A percentile compares a stretch with the other conserved stretches of the same genome.
Conservation (phyloP, 2,888 invertebrate genomes). For the Bhutanitis thaidina region DNA sequence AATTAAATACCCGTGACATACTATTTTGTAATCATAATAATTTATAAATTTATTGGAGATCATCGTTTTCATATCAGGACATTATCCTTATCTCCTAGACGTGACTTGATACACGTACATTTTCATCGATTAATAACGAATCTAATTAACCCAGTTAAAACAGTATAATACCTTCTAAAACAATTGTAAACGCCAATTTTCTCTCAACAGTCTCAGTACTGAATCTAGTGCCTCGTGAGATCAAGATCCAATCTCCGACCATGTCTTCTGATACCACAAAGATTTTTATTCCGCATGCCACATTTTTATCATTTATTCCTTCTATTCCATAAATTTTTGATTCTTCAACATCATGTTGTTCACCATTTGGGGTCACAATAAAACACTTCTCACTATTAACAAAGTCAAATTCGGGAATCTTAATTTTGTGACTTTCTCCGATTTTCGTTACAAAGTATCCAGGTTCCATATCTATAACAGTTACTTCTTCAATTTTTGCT, state of each 20-base stretch:
- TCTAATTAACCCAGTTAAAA: conserved; percentile 16
- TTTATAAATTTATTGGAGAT: not conserved
- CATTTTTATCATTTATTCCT: conserved; percentile 28
- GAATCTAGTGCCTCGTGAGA: conserved; percentile 37
- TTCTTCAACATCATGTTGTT: conserved; percentile 26
- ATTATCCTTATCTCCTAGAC: conserved; percentile 46
- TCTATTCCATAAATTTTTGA: conserved; percentile 38
- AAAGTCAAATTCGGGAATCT: conserved; percentile 26
- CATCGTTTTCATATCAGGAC: conserved; percentile 29
- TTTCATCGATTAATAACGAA: conserved; percentile 27
- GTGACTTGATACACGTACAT: conserved; percentile 52
- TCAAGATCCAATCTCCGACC: conserved; percentile 55
- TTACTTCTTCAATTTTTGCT: conserved; percentile 9
- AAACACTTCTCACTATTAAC: conserved; percentile 42
- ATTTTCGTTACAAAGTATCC: conserved; percentile 22
- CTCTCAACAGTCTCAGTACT: conserved; percentile 39
- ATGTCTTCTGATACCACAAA: conserved; percentile 36
- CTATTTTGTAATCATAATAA: conserved; percentile 5
- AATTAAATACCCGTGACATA: conserved; percentile 1
- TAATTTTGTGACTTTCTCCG: conserved; percentile 31
- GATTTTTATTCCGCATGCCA: conserved; percentile 46
- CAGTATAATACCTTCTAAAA: conserved; percentile 51
- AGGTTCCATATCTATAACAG: conserved; percentile 16
- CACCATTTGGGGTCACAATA: conserved; percentile 43
- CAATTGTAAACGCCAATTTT: conserved; percentile 47